Base-by-base conservation (phyloP, 2,888 invertebrate genomes). In the Chymomyza fuscimana region DNA sequence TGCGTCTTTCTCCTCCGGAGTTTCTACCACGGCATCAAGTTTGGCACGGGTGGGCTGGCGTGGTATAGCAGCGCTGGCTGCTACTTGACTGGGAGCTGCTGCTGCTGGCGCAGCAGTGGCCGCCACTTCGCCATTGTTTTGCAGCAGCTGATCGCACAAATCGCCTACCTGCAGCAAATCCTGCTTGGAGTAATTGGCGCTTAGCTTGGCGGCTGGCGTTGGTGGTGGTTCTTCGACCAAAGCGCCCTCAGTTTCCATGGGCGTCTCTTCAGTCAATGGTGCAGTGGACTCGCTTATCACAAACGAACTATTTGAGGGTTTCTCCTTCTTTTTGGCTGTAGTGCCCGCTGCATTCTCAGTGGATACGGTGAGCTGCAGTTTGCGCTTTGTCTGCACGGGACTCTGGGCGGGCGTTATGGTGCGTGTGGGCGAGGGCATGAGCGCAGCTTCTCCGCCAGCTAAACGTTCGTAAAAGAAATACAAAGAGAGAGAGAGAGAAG, bases 331-430 rank as follows among this genome's bases (percentile, higher is more conserved):
- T 91, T 95, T 94, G 80, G 93, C 92, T 65, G 93, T 93, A 19
- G 92, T 92, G 6, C 92, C 93, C 61, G 92, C 91, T 3, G 93
- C 93, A 84, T 93, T 93, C 91, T 93, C 95, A 77, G 95, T 95
- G 58, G 96, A 96, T 81, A 95, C 94, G n/a, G 96, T 95, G 32
- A 94, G 93, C 90, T 96, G 95, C 65, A 96, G 91, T 90, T 96
- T 96, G 65, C 96, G 93, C 90, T 96, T 96, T 65, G 95, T 94
- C 70, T 96, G 95, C 59, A 92, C 91, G 51, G 92, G 91, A 70
- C 91, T 91, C 74, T 91, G 90, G 65, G 91, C 89, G 64, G 92
- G 92, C 19, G 92, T 91, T 16, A 94, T 93, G 46, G 94, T 94
- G 79, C 94, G 93, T 29, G 93, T 94, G 58, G 94, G 94, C 2